These are phyloP conservation scores for Callocephalon fimbriatum DNA, from an alignment of 2,113 vertebrate genomes.

Conservation along the genomic window DNA sequence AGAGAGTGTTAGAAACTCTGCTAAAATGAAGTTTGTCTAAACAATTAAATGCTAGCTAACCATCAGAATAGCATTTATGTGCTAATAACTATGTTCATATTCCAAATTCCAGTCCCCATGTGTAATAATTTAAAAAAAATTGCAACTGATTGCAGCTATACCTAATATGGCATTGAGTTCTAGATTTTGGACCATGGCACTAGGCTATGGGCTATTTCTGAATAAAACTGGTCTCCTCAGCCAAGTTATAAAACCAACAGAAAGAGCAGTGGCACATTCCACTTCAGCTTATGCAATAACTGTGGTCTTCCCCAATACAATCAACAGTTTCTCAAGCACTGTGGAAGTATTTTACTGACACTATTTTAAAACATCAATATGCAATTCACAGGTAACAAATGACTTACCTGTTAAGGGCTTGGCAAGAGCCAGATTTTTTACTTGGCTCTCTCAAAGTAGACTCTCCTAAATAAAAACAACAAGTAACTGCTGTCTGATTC, in stretches of 20 bases:
- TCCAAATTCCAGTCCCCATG: conserved; percentile 16
- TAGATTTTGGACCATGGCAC: not conserved
- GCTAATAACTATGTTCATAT: not conserved
- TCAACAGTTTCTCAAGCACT: not conserved
- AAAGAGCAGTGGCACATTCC: not conserved
- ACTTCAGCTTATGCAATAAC: not conserved
- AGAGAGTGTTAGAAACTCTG: not conserved
- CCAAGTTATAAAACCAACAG: not conserved
- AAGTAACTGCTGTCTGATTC: not conserved
- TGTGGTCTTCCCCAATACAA: not conserved
- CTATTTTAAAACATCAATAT: not conserved
- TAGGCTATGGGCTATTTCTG: conserved; percentile 40
- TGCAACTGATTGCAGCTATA: conserved; percentile 25
- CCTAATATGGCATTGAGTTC: conserved; percentile 52
- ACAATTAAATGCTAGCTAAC: not conserved
- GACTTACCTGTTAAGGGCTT: not conserved
- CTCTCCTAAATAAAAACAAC: not conserved
- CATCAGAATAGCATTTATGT: not conserved
- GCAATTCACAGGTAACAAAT: not conserved
- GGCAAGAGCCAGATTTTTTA: not conserved
- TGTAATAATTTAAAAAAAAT: conserved; percentile 24
- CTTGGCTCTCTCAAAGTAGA: not conserved
- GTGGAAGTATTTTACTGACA: not conserved
- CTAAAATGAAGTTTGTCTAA: not conserved
- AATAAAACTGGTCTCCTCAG: not conserved